A percentile compares a stretch with the other conserved stretches of the same genome.
Evolutionary conservation across 1,140 invertebrate genomes (phyloP).

Genomic region (Anadara kagoshimensis): DNA sequence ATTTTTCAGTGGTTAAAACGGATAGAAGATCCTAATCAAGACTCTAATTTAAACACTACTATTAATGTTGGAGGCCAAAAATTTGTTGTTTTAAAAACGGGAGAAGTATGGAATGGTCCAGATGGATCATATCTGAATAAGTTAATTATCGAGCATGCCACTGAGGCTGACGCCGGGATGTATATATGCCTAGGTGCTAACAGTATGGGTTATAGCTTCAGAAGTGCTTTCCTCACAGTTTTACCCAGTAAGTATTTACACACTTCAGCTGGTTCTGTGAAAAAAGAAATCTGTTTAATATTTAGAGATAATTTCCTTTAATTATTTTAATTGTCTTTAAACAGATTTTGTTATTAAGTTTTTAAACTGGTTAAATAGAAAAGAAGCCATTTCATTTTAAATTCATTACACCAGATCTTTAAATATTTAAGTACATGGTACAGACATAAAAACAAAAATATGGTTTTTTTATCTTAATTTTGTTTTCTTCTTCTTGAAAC

Average conservation of each 20-base stretch:
- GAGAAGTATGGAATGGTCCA: constrained; percentile 55
- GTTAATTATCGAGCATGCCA: constrained; percentile 63
- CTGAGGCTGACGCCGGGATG: constrained; percentile 63
- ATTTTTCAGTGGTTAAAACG: constrained; percentile 70
- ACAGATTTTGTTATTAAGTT: background rate
- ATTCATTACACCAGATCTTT: background rate
- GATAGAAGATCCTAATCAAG: constrained; percentile 54
- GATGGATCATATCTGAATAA: constrained; percentile 69
- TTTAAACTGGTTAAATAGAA: background rate
- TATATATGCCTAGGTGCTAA: constrained; percentile 72
- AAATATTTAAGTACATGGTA: too few species aligned
- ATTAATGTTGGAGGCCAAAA: constrained; percentile 62
- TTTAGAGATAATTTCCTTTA: background rate
- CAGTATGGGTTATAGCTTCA: constrained; percentile 65
- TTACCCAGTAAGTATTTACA: constrained; percentile 47
- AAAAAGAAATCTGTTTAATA: background rate
- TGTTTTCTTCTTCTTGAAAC: too few species aligned
- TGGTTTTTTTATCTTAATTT: too few species aligned
- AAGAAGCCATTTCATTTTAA: background rate
- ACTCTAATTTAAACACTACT: constrained; percentile 53
- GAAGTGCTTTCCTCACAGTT: constrained; percentile 67
- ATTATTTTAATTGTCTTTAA: background rate
- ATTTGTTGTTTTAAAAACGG: constrained; percentile 69
- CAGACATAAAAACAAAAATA: background rate
- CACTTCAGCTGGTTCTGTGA: background rate